A percentile compares a stretch with the other conserved stretches of the same genome.
phyloP scores from a whole-genome alignment of 2,888 invertebrate species.

The Allacma fusca region DNA sequence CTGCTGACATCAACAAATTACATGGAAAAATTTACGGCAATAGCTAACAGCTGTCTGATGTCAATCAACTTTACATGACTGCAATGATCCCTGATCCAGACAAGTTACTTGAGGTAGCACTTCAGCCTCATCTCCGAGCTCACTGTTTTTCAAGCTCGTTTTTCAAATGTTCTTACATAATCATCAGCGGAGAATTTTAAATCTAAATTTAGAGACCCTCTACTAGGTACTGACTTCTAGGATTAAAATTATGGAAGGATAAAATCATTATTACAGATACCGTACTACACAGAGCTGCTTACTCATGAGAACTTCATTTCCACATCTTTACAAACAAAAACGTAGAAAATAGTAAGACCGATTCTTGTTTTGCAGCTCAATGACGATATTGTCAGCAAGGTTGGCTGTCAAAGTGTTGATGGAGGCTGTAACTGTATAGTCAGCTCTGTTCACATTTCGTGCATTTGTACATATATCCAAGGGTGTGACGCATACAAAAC shows the following conservation, averaged over 20 bases:
- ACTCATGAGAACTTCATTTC: not conserved
- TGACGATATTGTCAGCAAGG: constrained; percentile 1
- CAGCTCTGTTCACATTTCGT: too few relatives aligned
- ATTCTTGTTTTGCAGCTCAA: not conserved
- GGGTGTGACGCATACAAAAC: too few relatives aligned
- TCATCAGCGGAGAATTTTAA: too few relatives aligned
- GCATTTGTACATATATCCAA: too few relatives aligned
- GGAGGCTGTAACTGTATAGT: too few relatives aligned
- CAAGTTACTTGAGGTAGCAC: not conserved
- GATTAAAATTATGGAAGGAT: too few relatives aligned
- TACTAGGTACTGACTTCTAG: too few relatives aligned
- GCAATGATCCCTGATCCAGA: not conserved
- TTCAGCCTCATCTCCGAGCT: too few relatives aligned
- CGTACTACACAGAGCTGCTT: not conserved
- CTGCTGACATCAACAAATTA: not conserved
- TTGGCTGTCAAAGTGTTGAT: constrained; percentile 14
- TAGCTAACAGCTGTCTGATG: not conserved
- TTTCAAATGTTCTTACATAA: too few relatives aligned
- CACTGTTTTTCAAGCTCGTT: too few relatives aligned
- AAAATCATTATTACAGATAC: too few relatives aligned
- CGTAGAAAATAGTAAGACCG: not conserved
- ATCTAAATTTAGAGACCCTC: too few relatives aligned
- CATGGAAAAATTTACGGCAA: not conserved
- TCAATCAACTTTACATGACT: not conserved
- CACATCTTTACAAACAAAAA: not conserved